Evolutionary conservation across 2,888 invertebrate species (phyloP), one percentile per base, ranked within the genome.

Genomic region (Apotomis betuletana): DNA sequence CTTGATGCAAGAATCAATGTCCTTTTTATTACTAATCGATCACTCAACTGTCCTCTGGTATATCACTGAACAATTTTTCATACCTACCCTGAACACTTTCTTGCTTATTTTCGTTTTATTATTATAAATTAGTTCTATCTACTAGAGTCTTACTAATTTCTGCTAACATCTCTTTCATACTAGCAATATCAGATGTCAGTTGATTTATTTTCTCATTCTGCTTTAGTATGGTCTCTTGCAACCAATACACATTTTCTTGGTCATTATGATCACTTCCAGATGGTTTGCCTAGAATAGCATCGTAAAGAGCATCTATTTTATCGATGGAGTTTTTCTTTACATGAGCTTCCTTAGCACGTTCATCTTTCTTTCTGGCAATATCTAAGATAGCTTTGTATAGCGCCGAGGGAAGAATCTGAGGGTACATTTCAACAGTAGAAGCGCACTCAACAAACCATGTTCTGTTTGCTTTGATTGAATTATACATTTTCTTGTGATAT

Each of bases 111-210:
- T 0, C 5, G 15, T 55, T 9, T 36, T 36, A 57, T 12, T n/a
- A 55, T 44, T 41, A 44, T 15, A 64, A 15, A 44, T 46, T 65
- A n/a, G 55, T 46, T 44, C 27, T 55, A 5, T 65, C 64, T 2
- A 10, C 38, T 2, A 15, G 12, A n/a, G 3, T 55, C 46, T 55
- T 44, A n/a, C 15, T 55, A 0, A 55, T 77, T 75, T 76, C 75
- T 77, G 74, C 69, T 71, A 76, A 74, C 75, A 75, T 69, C 76
- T 76, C 77, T 76, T 78, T 74, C 74, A 70, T 65, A n/a, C 8
- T 10, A n/a, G 44, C 44, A 9, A 65, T 57, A 27, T 65, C 65
- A 27, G 27, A 55, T n/a, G 55, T 46, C n/a, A 65, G 36, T 57
- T 65, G 65, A 36, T 46, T 36, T 27, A 65, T 65, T n/a, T 65